phyloP scores from a whole-genome alignment of 2,113 vertebrate species.

The Nansenia antarctica region DNA sequence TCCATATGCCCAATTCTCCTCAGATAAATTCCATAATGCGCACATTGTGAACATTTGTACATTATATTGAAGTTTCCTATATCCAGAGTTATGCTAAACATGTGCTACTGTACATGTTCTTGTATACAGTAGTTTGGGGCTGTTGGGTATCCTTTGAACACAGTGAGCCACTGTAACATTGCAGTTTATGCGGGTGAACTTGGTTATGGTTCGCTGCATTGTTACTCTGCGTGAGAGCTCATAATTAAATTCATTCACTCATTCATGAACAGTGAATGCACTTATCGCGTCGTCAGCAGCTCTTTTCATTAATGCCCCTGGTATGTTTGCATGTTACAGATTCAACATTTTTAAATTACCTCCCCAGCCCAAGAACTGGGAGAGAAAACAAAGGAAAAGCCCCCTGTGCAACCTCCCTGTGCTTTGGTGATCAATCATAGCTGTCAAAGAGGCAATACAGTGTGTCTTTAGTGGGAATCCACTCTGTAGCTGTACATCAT shows the following conservation, averaged over 20 bases:
- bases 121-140: neutral
- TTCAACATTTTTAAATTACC: constrained; percentile 63
- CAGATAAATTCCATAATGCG: neutral
- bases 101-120: neutral
- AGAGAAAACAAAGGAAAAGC: constrained; percentile 48
- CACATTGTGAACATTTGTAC: neutral
- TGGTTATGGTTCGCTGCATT: neutral
- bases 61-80: neutral
- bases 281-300: constrained; percentile 66
- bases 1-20: neutral
- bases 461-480: constrained; percentile 43
- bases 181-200: constrained; percentile 47
- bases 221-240: constrained; percentile 35
- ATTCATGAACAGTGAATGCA: constrained; percentile 44
- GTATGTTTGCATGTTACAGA: constrained; percentile 60
- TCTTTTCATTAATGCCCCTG: constrained; percentile 50
- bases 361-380: constrained; percentile 4
- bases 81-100: neutral
- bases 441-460: constrained; percentile 63
- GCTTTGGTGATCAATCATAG: constrained; percentile 63
- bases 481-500: constrained; percentile 54
- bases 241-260: constrained; percentile 60
- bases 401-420: constrained; percentile 37
- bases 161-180: constrained; percentile 32
- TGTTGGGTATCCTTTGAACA: neutral